Conservation (phyloP, 2,888 invertebrate species). For the Biston stratarius region DNA sequence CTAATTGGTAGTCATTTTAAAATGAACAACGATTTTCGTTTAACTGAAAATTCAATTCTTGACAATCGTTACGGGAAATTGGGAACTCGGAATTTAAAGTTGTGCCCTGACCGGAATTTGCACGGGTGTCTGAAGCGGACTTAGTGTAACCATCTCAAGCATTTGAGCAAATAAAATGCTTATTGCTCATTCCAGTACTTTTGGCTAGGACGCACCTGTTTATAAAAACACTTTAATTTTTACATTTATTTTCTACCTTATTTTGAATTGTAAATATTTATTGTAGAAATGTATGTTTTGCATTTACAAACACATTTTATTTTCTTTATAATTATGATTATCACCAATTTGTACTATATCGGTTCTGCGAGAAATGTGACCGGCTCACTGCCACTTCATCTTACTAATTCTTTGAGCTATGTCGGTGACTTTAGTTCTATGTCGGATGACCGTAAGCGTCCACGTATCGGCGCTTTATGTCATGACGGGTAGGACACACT, state of each 20-base stretch:
- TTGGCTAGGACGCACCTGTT: background rate
- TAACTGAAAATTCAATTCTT: conserved; percentile 29
- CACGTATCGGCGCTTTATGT: no score
- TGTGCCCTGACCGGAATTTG: conserved; percentile 15
- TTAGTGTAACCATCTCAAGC: background rate
- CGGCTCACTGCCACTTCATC: no score
- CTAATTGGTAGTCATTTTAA: conserved; percentile 31
- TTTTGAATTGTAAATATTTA: background rate
- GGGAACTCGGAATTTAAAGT: conserved; percentile 26
- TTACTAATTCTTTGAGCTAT: no score
- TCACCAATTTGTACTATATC: no score
- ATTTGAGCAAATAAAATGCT: conserved; percentile 16
- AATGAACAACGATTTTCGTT: conserved; percentile 25
- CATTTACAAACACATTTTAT: no score
- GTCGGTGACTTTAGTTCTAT: no score
- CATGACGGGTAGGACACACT: no score
- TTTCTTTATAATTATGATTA: no score
- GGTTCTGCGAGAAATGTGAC: no score
- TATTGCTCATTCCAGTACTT: conserved; percentile 20
- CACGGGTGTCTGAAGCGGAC: conserved; percentile 1
- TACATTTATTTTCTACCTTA: background rate
- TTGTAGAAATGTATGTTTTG: background rate
- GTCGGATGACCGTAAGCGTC: no score
- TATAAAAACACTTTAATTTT: background rate
- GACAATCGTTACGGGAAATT: conserved; percentile 27